Evolutionary conservation across 1,140 invertebrate genomes (phyloP).

Genomic region (Aphis gossypii): DNA sequence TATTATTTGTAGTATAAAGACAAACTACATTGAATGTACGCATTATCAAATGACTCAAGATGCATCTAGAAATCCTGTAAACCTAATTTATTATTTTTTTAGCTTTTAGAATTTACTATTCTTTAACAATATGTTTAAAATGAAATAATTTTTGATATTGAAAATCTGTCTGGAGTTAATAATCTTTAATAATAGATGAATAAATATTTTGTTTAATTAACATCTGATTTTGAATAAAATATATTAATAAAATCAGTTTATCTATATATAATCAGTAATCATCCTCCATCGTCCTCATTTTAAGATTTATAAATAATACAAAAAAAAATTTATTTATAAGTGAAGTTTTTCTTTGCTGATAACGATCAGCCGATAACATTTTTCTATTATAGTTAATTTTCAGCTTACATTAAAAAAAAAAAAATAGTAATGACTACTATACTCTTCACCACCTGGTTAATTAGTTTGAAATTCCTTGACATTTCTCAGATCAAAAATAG

Average conservation of each 20-base stretch:
- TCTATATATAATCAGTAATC: not conserved
- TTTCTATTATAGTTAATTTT: conserved; percentile 22
- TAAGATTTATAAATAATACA: not conserved
- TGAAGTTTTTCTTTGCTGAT: not conserved
- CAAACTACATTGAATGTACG: not conserved
- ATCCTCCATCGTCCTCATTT: not conserved
- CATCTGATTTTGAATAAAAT: not conserved
- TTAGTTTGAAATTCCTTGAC: conserved; percentile 7
- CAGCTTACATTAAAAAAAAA: not conserved
- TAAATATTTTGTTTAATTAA: conserved; percentile 3
- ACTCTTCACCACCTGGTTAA: not conserved
- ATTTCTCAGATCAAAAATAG: conserved; percentile 12
- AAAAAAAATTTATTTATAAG: not conserved
- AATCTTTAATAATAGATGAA: not conserved
- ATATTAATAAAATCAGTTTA: too few relatives aligned
- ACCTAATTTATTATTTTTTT: not conserved
- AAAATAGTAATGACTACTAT: not conserved
- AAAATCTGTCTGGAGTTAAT: too few relatives aligned
- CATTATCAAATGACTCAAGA: not conserved
- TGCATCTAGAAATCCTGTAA: not conserved
- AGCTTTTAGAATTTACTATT: not conserved
- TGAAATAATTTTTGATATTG: too few relatives aligned
- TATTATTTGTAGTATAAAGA: not conserved
- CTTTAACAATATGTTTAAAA: not conserved
- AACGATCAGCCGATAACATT: not conserved